Evolutionary conservation across 1,140 invertebrate species (phyloP), one percentile per base, ranked within the genome.

Genomic region (Nixonia krombeini): DNA sequence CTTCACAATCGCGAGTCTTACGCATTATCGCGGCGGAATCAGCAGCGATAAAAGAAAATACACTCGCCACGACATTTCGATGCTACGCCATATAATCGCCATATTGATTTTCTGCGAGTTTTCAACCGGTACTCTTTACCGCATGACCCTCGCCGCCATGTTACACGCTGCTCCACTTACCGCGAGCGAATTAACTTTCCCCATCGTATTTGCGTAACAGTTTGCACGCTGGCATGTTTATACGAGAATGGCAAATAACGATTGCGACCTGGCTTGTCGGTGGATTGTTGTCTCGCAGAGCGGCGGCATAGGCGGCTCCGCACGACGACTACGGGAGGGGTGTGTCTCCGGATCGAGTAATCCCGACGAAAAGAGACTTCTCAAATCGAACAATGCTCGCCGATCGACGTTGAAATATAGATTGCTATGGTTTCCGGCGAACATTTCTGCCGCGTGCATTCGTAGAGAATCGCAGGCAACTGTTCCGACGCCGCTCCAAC

Each of bases 131-230:
- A 46, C 67, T 64, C 41, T 13, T 70, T 56, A 70, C 61, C 67
- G 67, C 56, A 40, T 64, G 67, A 64, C 55, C 67, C 67, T 52
- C 55, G 56, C 23, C 61, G 56, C 66, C 59, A 68, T 68, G 45
- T 68, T 62, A 45, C 37, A 45, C 47, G 52, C 53, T 25, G 29
- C 25, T 23, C 26, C 15, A 35, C 33, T 35, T 35, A 35, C 12
- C 2, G 2, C 1, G 13, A 21, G 2, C 2, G 6, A 21, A 21
- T 3, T 3, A 21, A 21, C n/a, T n/a, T n/a, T n/a, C n/a, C n/a
- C n/a, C n/a, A 21, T 3, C 6, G 6, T 21, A 21, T 21, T 3
- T 21, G 6, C 6, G 6, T 21, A 21, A 21, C 21, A 21, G 21
- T 21, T 21, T 6, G 6, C 6, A 21, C 6, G 6, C 21, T 3